A percentile compares a stretch with the other conserved stretches of the same genome.
phyloP scores from a whole-genome alignment of 2,797 vertebrate species.

The Cirrhinus molitorella region DNA sequence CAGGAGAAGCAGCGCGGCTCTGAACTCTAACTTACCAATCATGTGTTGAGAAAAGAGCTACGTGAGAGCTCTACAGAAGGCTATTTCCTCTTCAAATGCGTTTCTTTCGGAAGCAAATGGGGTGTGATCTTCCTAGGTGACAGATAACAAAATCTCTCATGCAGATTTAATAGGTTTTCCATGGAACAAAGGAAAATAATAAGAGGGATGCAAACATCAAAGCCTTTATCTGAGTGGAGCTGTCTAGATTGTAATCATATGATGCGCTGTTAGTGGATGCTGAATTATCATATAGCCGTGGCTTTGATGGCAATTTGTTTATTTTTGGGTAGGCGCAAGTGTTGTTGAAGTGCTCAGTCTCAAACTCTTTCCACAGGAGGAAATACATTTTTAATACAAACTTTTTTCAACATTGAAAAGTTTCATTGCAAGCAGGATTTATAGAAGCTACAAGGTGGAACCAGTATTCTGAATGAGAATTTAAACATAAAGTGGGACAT shows the following conservation, averaged over 20 bases:
- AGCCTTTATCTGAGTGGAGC: constrained; percentile 30
- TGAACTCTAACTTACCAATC: constrained; percentile 75
- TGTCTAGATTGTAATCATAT: constrained; percentile 56
- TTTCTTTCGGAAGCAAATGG: constrained; percentile 56
- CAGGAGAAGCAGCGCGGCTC: constrained; percentile 54
- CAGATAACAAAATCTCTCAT: constrained; percentile 65
- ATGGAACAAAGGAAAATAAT: constrained; percentile 53
- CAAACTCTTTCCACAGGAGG: not conserved
- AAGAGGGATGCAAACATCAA: constrained; percentile 52
- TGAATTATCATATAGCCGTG: constrained; percentile 38
- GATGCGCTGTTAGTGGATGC: constrained; percentile 41
- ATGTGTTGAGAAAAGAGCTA: constrained; percentile 71
- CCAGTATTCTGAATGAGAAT: not conserved
- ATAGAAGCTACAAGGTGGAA: not conserved
- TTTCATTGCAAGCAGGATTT: not conserved
- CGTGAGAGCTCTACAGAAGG: constrained; percentile 51
- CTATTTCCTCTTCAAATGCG: constrained; percentile 65
- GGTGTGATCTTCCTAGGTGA: constrained; percentile 57
- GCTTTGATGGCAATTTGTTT: constrained; percentile 48
- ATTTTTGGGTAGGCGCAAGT: constrained; percentile 32
- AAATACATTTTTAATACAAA: not conserved
- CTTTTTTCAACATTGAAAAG: not conserved
- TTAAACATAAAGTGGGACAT: not conserved
- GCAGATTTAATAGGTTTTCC: constrained; percentile 62
- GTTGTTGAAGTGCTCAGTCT: not conserved